A percentile compares a stretch with the other conserved stretches of the same genome.
phyloP scores from a whole-genome alignment of 1,140 invertebrate species.

The Dermatophagoides farinae region DNA sequence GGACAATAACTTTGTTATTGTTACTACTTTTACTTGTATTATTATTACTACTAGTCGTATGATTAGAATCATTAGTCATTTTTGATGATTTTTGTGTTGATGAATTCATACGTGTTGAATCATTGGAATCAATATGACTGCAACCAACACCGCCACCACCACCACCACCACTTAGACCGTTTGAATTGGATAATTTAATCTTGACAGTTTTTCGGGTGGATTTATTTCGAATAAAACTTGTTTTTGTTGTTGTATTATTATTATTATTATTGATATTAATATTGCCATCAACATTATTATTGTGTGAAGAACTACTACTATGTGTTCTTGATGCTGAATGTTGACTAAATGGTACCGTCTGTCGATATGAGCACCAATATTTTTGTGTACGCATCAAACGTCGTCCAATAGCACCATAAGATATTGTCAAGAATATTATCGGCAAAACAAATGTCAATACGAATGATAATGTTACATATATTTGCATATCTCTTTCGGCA shows the following conservation, averaged over 20 bases:
- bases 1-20: neutral
- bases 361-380: conserved; percentile 5
- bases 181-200: neutral
- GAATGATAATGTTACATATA: conserved; percentile 29
- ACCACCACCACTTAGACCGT: neutral
- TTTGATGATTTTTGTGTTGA: no score
- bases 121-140: no score
- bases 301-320: neutral
- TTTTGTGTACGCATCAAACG: neutral
- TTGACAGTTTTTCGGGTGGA: neutral
- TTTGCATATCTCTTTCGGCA: conserved; percentile 15
- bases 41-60: neutral
- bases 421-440: conserved; percentile 28
- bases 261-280: neutral
- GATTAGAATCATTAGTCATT: neutral
- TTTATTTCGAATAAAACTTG: neutral
- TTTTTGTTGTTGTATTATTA: neutral
- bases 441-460: conserved; percentile 32
- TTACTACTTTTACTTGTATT: neutral
- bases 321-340: neutral
- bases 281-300: neutral
- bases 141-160: no score
- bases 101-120: no score
- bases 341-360: neutral
- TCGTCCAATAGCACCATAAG: conserved; percentile 28